Evolutionary conservation across 1,140 invertebrate species (phyloP), one percentile per base, ranked within the genome.

Genomic region (Helicoverpa zea): DNA sequence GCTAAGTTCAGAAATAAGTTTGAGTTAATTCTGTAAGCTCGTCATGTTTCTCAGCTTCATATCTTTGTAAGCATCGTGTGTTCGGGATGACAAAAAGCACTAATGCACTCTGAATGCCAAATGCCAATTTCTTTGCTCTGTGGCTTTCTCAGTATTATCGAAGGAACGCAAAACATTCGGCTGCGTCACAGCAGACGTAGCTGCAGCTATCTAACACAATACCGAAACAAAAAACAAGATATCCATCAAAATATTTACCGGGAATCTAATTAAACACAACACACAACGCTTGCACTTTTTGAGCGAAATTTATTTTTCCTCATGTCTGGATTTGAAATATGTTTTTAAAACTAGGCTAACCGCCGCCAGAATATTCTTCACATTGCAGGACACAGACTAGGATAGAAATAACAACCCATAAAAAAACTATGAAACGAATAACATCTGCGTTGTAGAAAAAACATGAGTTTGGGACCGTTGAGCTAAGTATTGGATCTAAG

Each of bases 41-140:
- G 18, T 70, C 5, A 52, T 23, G 3, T 9, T 10, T 61, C 43
- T 74, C 3, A 58, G 58, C 73, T 61, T 61, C 16, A 7, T 23
- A 61, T 49, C 18, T 75, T 10, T 51, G 52, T n/a, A 52, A 12
- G 12, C 13, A 52, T 29, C 29, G n/a, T 52, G 30, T 13, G 43
- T 29, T 52, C 12, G 49, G 29, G 54, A 63, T 76, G 59, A 29
- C 35, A 49, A 64, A 63, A 64, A 64, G 14, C 3, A n/a, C 7
- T 16, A 64, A 14, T 29, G 13, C 61, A 51, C 66, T 5, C 13
- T 64, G 18, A 14, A 77, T 43, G 47, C 18, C 43, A 52, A 51
- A 77, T 73, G 52, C 52, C 52, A 73, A 73, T 58, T 18, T 77
- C 64, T 77, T 77, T 54, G 29, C 75, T 66, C 11, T 29, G 43